Evolutionary conservation across 2,797 vertebrate species (phyloP), one percentile per base, ranked within the genome.

Genomic region (Heterohyrax brucei): DNA sequence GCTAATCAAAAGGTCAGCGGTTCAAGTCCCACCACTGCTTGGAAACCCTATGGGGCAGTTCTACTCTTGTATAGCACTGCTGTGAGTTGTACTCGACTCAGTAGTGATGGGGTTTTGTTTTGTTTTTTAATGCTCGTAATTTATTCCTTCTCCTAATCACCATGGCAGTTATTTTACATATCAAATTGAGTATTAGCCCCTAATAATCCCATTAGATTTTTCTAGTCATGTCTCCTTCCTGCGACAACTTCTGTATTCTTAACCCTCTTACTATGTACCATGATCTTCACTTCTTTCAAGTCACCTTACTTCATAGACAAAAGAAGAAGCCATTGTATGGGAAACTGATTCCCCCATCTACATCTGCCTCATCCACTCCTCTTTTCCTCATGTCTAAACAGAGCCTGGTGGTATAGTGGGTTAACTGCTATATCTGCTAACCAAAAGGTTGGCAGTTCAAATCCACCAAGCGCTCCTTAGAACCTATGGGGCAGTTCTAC

Each of bases 141-240:
- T 9, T 70, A 13, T 77, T 93, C 26, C 5, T 13, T 93, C 30
- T 44, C 14, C 33, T 84, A 50, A 88, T 91, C n/a, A 88, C 39
- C 18, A 70, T 9, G 7, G 56, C 24, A 82, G 59, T 85, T 94
- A 56, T 68, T 93, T 84, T 81, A 88, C 8, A 70, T 50, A 85
- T 93, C 85, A 94, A 30, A 56, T 86, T n/a, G 68, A 59, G 5
- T 64, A 59, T 89, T 30, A 81, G 21, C n/a, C 61, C 66, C 70
- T 77, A 48, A 48, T 84, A 93, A 68, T 64, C n/a, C 48, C 39
- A 79, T 62, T 48, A 76, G 39, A n/a, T 87, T 93, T 91, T 95
- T 94, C 85, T 87, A 68, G n/a, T 66, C 14, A 24, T 93, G 16
- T 93, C 68, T 90, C 21, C n/a, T 90, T 5, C 18, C 72, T 83